Evolutionary conservation across 1,140 invertebrate species (phyloP).

Genomic region (Batillaria attramentaria): DNA sequence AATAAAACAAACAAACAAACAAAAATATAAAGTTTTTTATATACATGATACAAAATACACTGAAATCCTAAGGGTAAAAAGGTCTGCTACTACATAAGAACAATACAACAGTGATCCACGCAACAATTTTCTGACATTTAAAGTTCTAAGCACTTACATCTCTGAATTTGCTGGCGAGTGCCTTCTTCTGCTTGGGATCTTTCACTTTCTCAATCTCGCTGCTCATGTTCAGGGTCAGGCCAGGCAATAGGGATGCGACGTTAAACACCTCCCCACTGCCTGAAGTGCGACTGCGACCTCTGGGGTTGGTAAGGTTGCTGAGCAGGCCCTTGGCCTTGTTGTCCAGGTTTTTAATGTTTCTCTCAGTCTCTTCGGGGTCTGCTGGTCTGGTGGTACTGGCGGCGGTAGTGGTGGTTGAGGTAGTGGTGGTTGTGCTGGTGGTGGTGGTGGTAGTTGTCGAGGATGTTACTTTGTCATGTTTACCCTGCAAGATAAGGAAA

Average conservation of each 20-base stretch:
- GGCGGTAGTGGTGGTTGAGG: conserved; percentile 7
- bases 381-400: background rate
- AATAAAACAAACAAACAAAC: too few species aligned
- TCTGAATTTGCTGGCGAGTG: conserved; percentile 9
- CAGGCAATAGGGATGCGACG: background rate
- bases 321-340: background rate
- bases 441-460: conserved; percentile 22
- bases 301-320: background rate
- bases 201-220: background rate
- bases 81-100: too few species aligned
- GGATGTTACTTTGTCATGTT: conserved; percentile 1
- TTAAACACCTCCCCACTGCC: background rate
- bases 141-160: conserved; percentile 18
- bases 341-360: background rate
- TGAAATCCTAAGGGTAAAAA: too few species aligned
- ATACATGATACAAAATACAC: too few species aligned
- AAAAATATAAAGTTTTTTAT: too few species aligned
- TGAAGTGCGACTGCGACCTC: too few species aligned
- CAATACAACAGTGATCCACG: too few species aligned
- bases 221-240: conserved; percentile 4
- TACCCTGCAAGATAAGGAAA: too few species aligned
- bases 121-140: background rate
- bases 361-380: background rate
- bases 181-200: conserved; percentile 10
- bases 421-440: conserved; percentile 15